phyloP scores from a whole-genome alignment of 2,113 vertebrate species.

The Neofelis nebulosa region DNA sequence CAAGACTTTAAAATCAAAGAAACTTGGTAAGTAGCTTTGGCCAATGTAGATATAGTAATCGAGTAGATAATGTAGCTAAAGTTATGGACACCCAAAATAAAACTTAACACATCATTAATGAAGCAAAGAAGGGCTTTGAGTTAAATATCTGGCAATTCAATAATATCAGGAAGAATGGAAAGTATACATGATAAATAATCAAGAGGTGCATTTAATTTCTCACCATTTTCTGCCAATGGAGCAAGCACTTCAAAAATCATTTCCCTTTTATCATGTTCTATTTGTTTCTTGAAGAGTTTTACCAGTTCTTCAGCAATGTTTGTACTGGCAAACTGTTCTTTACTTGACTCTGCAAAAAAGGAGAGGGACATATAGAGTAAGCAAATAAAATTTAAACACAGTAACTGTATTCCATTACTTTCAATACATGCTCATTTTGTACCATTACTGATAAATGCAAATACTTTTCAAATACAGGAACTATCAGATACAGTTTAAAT shows the following conservation, averaged over 20 bases:
- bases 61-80: background rate
- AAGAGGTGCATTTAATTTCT: constrained; percentile 64
- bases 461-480: constrained; percentile 67
- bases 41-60: background rate
- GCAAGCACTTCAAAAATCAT: constrained; percentile 99
- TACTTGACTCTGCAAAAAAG: constrained; percentile 93
- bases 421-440: constrained; percentile 64
- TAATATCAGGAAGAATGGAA: background rate
- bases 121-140: background rate
- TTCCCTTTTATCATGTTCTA: constrained; percentile 97
- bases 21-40: background rate
- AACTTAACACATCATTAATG: background rate
- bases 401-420: constrained; percentile 61
- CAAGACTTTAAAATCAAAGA: constrained; percentile 20
- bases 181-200: background rate
- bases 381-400: constrained; percentile 71
- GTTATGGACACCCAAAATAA: constrained; percentile 11
- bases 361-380: constrained; percentile 52
- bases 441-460: constrained; percentile 69
- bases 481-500: constrained; percentile 46
- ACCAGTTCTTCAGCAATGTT: constrained; percentile 97
- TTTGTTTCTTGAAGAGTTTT: constrained; percentile 96
- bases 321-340: constrained; percentile 98
- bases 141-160: background rate
- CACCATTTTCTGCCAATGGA: constrained; percentile 98